Conservation (phyloP, 2,113 vertebrate species). For the Salvelinus namaycush region DNA sequence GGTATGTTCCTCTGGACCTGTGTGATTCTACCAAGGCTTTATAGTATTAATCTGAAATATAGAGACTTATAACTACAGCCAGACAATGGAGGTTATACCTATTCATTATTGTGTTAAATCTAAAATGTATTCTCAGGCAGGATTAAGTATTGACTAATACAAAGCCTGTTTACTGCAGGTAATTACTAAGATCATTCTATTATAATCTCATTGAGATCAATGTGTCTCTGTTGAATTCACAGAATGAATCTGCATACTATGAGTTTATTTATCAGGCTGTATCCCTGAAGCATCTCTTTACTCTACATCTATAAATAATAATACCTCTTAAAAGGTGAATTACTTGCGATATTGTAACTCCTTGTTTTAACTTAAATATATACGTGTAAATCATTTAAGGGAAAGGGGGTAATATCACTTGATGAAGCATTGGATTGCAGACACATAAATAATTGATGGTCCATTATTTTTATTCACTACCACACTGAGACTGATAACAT, state of each 20-base stretch:
- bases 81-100: not conserved
- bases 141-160: conserved; percentile 4
- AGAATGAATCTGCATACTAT: not conserved
- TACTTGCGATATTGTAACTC: not conserved
- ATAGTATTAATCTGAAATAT: not conserved
- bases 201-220: not conserved
- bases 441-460: not conserved
- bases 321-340: not conserved
- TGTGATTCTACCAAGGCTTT: not conserved
- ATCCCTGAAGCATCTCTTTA: not conserved
- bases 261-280: not conserved
- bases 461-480: not conserved
- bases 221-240: not conserved
- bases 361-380: not conserved
- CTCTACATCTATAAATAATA: not conserved
- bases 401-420: not conserved
- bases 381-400: not conserved
- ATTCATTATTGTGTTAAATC: not conserved
- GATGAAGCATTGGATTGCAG: not conserved
- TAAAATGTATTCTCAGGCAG: not conserved
- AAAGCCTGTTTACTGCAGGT: conserved; percentile 7
- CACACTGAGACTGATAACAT: not conserved
- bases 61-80: not conserved
- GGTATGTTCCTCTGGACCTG: not conserved
- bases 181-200: not conserved